phyloP scores from a whole-genome alignment of 1,140 invertebrate genomes.

The Euschistus heros region DNA sequence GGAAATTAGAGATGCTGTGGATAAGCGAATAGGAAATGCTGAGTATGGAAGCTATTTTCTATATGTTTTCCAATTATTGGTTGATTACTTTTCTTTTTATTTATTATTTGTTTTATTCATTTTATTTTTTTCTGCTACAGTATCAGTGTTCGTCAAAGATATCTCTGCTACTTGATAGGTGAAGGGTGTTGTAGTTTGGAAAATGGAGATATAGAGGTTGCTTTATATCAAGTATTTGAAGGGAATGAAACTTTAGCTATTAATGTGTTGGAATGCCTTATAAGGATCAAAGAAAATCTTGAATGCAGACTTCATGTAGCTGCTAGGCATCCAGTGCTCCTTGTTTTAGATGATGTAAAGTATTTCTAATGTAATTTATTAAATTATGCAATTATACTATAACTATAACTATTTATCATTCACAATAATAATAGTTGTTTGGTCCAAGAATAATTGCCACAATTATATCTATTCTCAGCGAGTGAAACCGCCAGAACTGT shows the following conservation, averaged over 20 bases:
- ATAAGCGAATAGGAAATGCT: not conserved
- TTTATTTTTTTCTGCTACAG: not conserved
- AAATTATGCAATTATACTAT: not conserved
- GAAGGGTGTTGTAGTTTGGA: conserved; percentile 5
- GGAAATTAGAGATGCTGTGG: not conserved
- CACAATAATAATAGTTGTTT: no score
- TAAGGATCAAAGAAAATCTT: not conserved
- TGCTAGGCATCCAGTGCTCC: not conserved
- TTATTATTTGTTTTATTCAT: no score
- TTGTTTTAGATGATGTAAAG: conserved; percentile 6
- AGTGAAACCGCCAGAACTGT: no score
- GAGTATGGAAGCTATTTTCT: not conserved
- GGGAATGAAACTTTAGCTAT: not conserved
- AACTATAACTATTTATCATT: no score
- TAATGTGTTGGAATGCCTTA: not conserved
- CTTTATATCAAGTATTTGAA: conserved; percentile 1
- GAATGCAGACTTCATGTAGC: not conserved
- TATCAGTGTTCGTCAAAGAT: conserved; percentile 6
- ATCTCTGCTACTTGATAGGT: conserved; percentile 5
- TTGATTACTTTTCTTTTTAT: no score
- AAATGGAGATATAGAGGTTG: not conserved
- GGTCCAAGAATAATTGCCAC: no score
- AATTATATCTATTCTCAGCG: no score
- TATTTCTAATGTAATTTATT: not conserved
- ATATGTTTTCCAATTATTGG: no score